Conservation (phyloP, 2,797 vertebrate species). For the Oophaga sylvatica region DNA sequence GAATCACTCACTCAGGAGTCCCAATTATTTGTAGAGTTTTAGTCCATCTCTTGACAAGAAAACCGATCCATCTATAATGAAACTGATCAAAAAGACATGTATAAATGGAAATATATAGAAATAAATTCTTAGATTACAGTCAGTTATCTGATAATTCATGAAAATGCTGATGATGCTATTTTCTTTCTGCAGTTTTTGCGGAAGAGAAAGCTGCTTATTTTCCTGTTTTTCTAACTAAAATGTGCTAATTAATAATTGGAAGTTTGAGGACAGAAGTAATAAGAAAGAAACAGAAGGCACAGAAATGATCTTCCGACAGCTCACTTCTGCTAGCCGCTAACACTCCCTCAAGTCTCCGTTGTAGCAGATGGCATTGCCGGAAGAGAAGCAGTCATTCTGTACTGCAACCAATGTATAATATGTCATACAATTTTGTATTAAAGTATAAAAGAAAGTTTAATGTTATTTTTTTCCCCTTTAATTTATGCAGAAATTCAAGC, state of each 20-base stretch:
- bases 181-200: neutral
- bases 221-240: conserved; percentile 30
- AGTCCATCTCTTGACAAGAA: neutral
- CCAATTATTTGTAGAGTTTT: neutral
- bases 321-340: conserved; percentile 62
- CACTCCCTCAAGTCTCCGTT: conserved; percentile 61
- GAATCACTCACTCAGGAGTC: neutral
- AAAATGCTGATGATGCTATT: neutral
- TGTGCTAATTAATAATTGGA: conserved; percentile 58
- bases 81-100: neutral
- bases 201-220: conserved; percentile 12
- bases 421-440: conserved; percentile 35
- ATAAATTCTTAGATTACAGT: neutral
- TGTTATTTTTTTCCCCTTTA: neutral
- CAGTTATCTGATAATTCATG: neutral
- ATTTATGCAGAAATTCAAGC: conserved; percentile 39
- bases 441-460: conserved; percentile 29
- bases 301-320: conserved; percentile 61
- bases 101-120: neutral
- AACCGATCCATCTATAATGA: neutral
- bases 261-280: conserved; percentile 60
- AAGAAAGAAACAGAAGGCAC: conserved; percentile 58
- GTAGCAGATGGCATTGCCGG: conserved; percentile 59
- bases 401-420: conserved; percentile 50
- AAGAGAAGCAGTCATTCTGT: conserved; percentile 56